These are phyloP conservation scores for Petrocephalus sullivani DNA, from an alignment of 2,797 vertebrate species.

Conservation along the genomic window DNA sequence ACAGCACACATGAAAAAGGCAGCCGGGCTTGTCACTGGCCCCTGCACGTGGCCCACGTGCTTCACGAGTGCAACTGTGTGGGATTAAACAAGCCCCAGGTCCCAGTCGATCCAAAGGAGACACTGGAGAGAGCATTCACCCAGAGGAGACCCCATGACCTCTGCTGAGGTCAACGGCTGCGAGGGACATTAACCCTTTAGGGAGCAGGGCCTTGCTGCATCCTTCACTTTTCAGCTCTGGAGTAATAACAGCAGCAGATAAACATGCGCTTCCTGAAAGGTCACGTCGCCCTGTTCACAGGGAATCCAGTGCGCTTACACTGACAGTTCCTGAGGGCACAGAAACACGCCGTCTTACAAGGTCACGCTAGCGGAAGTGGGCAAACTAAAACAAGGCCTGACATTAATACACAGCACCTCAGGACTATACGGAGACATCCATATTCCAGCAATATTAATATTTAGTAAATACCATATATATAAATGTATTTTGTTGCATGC, in stretches of 20 bases:
- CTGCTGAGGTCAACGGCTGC: neutral
- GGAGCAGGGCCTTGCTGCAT: neutral
- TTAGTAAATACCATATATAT: neutral
- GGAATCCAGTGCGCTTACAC: neutral
- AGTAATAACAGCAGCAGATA: neutral
- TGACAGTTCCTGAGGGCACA: constrained; percentile 18
- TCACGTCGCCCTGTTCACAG: constrained; percentile 14
- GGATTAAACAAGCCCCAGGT: neutral
- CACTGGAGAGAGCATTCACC: neutral
- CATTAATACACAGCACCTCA: neutral
- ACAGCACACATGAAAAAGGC: neutral
- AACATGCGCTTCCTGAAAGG: constrained; percentile 13
- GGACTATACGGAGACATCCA: neutral
- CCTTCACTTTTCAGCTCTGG: neutral
- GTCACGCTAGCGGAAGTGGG: neutral
- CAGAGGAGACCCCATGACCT: neutral
- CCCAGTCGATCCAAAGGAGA: neutral
- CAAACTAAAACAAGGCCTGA: neutral
- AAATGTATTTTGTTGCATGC: neutral
- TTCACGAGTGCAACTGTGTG: no score
- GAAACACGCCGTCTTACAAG: neutral
- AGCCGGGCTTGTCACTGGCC: neutral
- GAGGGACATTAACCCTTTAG: neutral
- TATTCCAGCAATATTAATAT: neutral
- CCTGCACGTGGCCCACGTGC: neutral